These are phyloP conservation scores for Sinocyclocheilus maitianheensis DNA, from an alignment of 2,113 vertebrate species.

Conservation along the genomic window DNA sequence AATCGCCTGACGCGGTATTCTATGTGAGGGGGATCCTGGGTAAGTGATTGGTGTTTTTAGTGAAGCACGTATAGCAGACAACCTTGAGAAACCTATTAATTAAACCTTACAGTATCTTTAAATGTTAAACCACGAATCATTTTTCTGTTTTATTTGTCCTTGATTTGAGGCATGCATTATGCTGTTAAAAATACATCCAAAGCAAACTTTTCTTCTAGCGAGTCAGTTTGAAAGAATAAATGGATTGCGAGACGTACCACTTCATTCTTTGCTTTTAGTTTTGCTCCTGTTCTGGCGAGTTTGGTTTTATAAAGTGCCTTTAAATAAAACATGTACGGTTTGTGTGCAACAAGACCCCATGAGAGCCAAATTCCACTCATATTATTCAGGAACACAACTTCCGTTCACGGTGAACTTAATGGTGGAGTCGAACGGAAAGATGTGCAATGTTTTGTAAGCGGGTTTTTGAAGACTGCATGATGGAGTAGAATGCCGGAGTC, in stretches of 20 bases:
- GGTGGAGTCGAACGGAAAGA: constrained; percentile 10
- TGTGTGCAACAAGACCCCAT: constrained; percentile 16
- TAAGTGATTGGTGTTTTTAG: not conserved
- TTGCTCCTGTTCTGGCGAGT: not conserved
- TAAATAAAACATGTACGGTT: constrained; percentile 27
- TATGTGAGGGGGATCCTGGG: constrained; percentile 36
- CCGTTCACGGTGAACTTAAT: not conserved
- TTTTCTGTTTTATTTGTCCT: not conserved
- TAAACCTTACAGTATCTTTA: not conserved
- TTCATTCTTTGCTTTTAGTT: constrained; percentile 9
- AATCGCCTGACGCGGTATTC: constrained; percentile 33
- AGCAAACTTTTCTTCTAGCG: not conserved
- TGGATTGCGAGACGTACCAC: not conserved
- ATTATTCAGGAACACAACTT: constrained; percentile 14
- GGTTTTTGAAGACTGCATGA: not conserved
- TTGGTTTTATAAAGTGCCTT: constrained; percentile 23
- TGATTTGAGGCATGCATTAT: not conserved
- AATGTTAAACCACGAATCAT: not conserved
- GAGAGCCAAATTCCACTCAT: not conserved
- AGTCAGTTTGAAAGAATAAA: not conserved
- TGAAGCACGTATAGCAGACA: not conserved
- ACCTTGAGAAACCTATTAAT: not conserved
- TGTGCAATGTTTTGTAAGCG: not conserved
- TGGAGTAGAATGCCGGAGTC: not conserved
- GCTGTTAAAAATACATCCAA: not conserved